These are phyloP conservation scores for Gymnocypris eckloni DNA, from an alignment of 2,797 vertebrate genomes.

Conservation along the genomic window DNA sequence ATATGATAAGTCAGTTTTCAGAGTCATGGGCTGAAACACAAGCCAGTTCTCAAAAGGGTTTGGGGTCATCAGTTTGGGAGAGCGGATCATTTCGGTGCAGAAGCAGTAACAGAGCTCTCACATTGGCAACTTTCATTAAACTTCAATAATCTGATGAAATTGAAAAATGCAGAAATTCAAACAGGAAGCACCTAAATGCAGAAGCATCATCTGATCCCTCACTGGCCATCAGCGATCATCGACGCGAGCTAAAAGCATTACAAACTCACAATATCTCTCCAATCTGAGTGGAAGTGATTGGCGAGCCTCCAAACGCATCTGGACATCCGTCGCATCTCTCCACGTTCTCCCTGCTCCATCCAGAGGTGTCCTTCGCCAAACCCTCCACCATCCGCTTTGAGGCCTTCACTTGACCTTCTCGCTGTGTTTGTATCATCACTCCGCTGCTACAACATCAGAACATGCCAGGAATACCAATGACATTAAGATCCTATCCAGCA, in stretches of 20 bases:
- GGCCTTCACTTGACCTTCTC: slow-evolving; percentile 54
- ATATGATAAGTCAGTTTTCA: background rate
- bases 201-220: slow-evolving; percentile 17
- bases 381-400: slow-evolving; percentile 35
- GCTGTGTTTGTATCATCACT: slow-evolving; percentile 53
- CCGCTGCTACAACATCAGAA: slow-evolving; percentile 36
- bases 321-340: background rate
- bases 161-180: background rate
- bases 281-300: slow-evolving; percentile 37
- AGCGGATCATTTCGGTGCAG: background rate
- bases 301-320: slow-evolving; percentile 50
- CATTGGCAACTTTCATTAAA: background rate
- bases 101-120: background rate
- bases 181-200: background rate
- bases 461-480: slow-evolving; percentile 49
- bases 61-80: background rate
- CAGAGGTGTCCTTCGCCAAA: slow-evolving; percentile 20
- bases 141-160: background rate
- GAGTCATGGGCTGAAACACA: background rate
- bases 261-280: slow-evolving; percentile 23
- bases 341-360: background rate
- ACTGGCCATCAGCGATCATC: slow-evolving; percentile 18
- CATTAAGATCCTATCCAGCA: slow-evolving; percentile 31
- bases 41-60: background rate
- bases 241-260: slow-evolving; percentile 49